phyloP scores from a whole-genome alignment of 2,888 invertebrate species.

The Dascillus cervinus region DNA sequence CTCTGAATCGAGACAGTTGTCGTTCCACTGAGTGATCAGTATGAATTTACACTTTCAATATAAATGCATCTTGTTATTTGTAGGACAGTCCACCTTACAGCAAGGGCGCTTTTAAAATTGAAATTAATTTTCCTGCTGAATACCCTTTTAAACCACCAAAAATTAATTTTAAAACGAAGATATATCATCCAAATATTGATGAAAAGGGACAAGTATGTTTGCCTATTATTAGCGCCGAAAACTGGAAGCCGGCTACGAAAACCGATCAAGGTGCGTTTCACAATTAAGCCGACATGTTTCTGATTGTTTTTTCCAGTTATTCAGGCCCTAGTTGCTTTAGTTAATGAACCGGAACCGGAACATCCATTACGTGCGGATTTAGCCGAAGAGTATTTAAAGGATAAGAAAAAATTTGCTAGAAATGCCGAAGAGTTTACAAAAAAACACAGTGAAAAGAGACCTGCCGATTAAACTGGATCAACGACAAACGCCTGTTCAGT shows the following conservation, averaged over 20 bases:
- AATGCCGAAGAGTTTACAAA: slow-evolving; percentile 98
- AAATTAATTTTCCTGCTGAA: slow-evolving; percentile 97
- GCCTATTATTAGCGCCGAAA: slow-evolving; percentile 95
- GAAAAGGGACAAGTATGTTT: slow-evolving; percentile 98
- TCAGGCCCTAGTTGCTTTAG: slow-evolving; percentile 89
- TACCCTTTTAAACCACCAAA: slow-evolving; percentile 99
- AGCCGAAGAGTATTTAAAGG: slow-evolving; percentile 95
- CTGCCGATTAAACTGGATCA: slow-evolving; percentile 67
- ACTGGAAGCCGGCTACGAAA: slow-evolving; percentile 99
- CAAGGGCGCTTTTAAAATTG: slow-evolving; percentile 97
- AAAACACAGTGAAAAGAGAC: slow-evolving; percentile 96
- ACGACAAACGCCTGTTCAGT: too few relatives aligned
- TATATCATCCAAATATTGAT: slow-evolving; percentile 99
- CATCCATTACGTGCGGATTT: slow-evolving; percentile 95
- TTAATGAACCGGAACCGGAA: slow-evolving; percentile 97
- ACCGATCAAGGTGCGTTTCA: slow-evolving; percentile 85
- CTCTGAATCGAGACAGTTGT: too few relatives aligned
- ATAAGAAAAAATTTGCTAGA: slow-evolving; percentile 95
- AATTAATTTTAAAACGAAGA: slow-evolving; percentile 97
- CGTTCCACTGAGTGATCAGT: slow-evolving; percentile 71
- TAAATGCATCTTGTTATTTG: slow-evolving; percentile 31
- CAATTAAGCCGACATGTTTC: too few relatives aligned
- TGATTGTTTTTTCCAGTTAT: slow-evolving; percentile 62
- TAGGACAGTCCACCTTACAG: slow-evolving; percentile 96
- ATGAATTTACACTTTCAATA: slow-evolving; percentile 19